Percentiles rank a stretch among this genome's conserved stretches.
Evolutionary conservation across 2,797 vertebrate species (phyloP).

Genomic region (Labroides dimidiatus): DNA sequence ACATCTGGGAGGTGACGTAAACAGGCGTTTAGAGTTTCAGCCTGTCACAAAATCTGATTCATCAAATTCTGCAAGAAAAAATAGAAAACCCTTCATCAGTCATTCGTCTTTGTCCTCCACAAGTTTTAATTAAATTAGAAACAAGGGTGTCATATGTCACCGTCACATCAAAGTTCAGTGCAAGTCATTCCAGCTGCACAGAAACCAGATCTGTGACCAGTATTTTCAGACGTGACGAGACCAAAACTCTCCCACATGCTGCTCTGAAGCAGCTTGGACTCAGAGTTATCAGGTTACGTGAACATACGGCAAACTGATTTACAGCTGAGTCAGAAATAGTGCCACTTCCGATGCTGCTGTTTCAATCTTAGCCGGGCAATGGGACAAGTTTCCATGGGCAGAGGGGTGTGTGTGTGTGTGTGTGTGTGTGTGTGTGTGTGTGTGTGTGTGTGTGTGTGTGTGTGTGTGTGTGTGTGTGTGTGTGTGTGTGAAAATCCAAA

Average conservation of each 20-base stretch:
- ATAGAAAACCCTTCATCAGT: not conserved
- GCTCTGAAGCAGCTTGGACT: conserved; percentile 37
- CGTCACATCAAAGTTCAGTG: not conserved
- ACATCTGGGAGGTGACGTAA: conserved; percentile 6
- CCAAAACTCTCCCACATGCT: not conserved
- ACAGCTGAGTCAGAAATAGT: conserved; percentile 63
- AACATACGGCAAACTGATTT: conserved; percentile 55
- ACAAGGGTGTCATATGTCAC: not conserved
- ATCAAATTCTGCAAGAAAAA: not conserved
- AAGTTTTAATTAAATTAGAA: not conserved
- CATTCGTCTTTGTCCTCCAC: not conserved
- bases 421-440: conserved; percentile 51
- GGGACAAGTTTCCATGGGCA: conserved; percentile 48
- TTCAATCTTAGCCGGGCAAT: conserved; percentile 29
- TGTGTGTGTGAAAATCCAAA: conserved; percentile 68
- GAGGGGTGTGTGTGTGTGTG: conserved; percentile 25
- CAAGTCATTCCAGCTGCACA: not conserved
- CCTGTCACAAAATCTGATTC: not conserved
- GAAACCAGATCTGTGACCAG: conserved; percentile 6
- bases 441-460: conserved; percentile 48
- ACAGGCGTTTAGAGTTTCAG: conserved; percentile 1
- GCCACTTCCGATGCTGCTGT: conserved; percentile 51
- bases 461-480: conserved; percentile 43
- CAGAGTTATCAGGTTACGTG: conserved; percentile 37
- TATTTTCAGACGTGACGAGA: conserved; percentile 51